Evolutionary conservation across 1,140 invertebrate species (phyloP), one percentile per base, ranked within the genome.

Genomic region (Gonatopus flavifemur): DNA sequence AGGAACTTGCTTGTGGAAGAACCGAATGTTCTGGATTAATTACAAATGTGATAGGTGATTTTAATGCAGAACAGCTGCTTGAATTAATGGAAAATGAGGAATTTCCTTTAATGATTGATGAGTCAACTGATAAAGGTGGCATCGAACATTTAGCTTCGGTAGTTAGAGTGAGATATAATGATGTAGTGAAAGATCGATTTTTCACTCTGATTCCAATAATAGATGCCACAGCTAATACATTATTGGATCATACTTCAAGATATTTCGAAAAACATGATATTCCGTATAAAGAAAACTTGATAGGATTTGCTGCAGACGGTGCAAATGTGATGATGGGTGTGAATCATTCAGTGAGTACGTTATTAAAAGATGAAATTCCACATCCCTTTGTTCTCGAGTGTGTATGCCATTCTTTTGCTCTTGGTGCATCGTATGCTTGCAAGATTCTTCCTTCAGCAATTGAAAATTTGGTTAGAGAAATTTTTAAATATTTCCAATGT

Each of bases 391-490:
- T 36, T 3, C 22, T 46, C 16, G 25, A 37, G 28, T 37, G 22
- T 21, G 36, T 22, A 7, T 73, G 69, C 39, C 72, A 76, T 37
- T 70, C 63, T 3, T 66, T 72, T 39, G 40, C 64, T 25, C 52
- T 74, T 10, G 67, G 69, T 52, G 61, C 68, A 7, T 71, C 64
- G 45, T 62, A 68, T 32, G 70, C 73, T 6, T 73, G 69, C 28
- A 33, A 60, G 43, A 66, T 62, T 42, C 49, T 70, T 24, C 71
- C 64, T 35, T 43, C 51, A 40, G 64, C 38, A 37, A 32, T 52
- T 16, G 52, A 59, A 44, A 45, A 59, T 44, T 42, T 59, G 24
- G 44, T 39, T 15, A 37, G 49, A 37, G 48, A 59, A 16, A 21
- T 70, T 19, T 66, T 61, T 35, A 66, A 63, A 15, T 9, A 18